Base-by-base conservation (phyloP, 2,113 vertebrate species). In the Nematolebias whitei region DNA sequence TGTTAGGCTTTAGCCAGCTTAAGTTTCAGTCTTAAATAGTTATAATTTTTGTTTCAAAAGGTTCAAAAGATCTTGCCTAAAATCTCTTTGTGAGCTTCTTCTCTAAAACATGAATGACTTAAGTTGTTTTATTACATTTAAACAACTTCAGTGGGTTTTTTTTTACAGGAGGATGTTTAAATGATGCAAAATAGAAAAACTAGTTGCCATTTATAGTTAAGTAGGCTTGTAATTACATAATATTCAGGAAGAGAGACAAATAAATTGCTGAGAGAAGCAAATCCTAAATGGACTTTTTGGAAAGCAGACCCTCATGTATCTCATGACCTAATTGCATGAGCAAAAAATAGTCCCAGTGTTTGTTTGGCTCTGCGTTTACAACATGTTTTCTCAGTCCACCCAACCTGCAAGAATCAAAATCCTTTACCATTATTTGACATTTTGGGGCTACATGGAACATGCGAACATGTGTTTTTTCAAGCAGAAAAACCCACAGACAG, bases 251-350 rank as follows among this genome's bases (percentile, higher is more conserved):
- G 26, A 20, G 55, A 24, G 29, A 54, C 44, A 18, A 45, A 65
- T 5, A 45, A 50, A 20, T 58, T 56, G 9, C 38, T 64, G 15
- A 66, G 38, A 24, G 41, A 58, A 16, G 18, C 20, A 61, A 29
- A 52, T 53, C 68, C 59, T 59, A 73, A 80, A 75, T 72, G 60
- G 77, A 69, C 68, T 74, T 61, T 78, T 62, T 58, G 38, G 75
- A 62, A 76, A 63, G 24, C 69, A 70, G 52, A 60, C 39, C 26
- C 14, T 63, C 26, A 74, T n/a, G 75, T 45, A 44, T 69, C 59
- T 62, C 56, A 39, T 79, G 81, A 82, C 76, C 81, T 79, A 74
- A 74, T 79, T 86, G 76, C 53, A 12, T 54, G 64, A 51, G 43
- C 49, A 84, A 74, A 78, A 47, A 78, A 78, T 64, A 77, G 67